Conservation (phyloP, 2,888 invertebrate genomes). For the Cistogaster globosa region DNA sequence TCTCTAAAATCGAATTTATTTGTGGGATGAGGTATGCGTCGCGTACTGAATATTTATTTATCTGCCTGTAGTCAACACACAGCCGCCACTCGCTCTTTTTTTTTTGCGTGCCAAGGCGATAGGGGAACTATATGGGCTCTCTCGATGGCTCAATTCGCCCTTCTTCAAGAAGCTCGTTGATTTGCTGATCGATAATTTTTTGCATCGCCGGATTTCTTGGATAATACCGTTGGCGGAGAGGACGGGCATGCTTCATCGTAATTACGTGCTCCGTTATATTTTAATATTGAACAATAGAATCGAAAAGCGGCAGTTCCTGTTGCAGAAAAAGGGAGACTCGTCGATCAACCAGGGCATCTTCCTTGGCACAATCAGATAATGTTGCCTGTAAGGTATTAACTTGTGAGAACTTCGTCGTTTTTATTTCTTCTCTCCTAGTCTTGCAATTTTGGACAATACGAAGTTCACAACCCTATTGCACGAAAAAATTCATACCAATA, state of each 20-base stretch:
- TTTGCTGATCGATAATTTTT: slow-evolving; percentile 19
- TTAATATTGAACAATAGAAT: too few relatives aligned
- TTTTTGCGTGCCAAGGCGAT: slow-evolving; percentile 36
- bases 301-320: too few relatives aligned
- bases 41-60: too few relatives aligned
- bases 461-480: background rate
- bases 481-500: too few relatives aligned
- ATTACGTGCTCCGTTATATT: too few relatives aligned
- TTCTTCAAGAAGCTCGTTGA: slow-evolving; percentile 3
- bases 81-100: slow-evolving; percentile 34
- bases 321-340: too few relatives aligned
- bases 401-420: background rate
- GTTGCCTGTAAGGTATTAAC: background rate
- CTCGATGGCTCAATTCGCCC: slow-evolving; percentile 38
- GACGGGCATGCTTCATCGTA: too few relatives aligned
- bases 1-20: slow-evolving; percentile 20
- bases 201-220: too few relatives aligned
- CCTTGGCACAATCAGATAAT: background rate
- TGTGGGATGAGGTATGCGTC: too few relatives aligned
- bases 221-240: too few relatives aligned
- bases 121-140: slow-evolving; percentile 39
- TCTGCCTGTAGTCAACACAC: too few relatives aligned
- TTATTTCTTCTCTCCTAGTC: background rate
- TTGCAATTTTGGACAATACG: background rate
- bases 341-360: too few relatives aligned